Conservation (phyloP, 2,113 vertebrate genomes). For the Ancistrus triradiatus region DNA sequence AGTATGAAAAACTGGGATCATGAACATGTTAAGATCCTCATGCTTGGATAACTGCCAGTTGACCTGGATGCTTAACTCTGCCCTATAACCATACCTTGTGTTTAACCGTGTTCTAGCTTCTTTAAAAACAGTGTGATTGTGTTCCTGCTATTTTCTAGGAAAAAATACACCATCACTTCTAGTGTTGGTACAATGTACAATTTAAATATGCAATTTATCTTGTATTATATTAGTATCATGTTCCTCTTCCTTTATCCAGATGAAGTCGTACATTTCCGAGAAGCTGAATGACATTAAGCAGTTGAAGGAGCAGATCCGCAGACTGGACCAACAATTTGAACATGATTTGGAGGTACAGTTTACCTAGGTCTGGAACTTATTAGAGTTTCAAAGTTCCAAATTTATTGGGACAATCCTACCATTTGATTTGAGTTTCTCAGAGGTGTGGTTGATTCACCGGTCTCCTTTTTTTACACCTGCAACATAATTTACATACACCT, state of each 20-base stretch:
- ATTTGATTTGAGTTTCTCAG: too few species aligned
- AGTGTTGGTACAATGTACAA: too few species aligned
- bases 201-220: too few species aligned
- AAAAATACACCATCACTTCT: too few species aligned
- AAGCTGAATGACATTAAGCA: conserved; percentile 68
- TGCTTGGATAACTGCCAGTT: too few species aligned
- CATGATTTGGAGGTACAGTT: conserved; percentile 59
- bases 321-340: conserved; percentile 64
- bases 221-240: too few species aligned
- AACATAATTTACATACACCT: too few species aligned
- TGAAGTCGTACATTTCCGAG: conserved; percentile 65
- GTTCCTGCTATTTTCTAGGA: not conserved
- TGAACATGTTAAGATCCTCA: too few species aligned
- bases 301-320: conserved; percentile 68
- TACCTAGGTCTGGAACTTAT: not conserved
- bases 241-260: conserved; percentile 42
- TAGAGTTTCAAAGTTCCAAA: not conserved
- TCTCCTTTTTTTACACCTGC: too few species aligned
- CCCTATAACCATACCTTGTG: not conserved
- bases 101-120: not conserved
- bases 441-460: too few species aligned
- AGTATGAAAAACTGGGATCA: conserved; percentile 52
- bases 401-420: too few species aligned
- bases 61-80: not conserved
- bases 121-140: not conserved